phyloP scores from a whole-genome alignment of 2,797 vertebrate genomes.

The Rhynchotus rufescens region DNA sequence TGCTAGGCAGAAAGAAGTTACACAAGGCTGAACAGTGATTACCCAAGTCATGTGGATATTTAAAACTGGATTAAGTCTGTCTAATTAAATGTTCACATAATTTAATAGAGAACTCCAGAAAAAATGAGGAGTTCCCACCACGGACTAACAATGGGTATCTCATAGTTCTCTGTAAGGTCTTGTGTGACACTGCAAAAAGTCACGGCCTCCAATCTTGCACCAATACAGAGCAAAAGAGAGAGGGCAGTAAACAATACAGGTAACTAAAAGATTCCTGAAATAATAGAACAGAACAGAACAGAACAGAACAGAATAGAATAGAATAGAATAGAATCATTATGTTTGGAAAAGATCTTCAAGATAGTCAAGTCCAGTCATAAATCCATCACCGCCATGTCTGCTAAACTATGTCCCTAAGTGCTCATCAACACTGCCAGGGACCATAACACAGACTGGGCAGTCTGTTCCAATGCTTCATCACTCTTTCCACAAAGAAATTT shows the following conservation, averaged over 20 bases:
- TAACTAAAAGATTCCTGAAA: neutral
- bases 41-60: neutral
- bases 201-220: neutral
- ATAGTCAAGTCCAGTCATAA: no score
- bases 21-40: neutral
- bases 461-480: no score
- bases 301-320: no score
- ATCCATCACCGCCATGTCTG: no score
- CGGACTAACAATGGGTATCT: neutral
- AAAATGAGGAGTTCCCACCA: neutral
- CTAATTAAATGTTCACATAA: slow-evolving; percentile 26
- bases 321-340: no score
- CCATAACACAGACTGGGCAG: no score
- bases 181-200: neutral
- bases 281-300: neutral
- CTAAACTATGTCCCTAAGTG: no score
- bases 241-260: neutral
- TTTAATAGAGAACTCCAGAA: slow-evolving; percentile 3
- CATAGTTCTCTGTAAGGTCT: neutral
- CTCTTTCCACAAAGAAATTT: no score
- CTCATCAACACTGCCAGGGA: no score
- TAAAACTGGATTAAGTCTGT: slow-evolving; percentile 30
- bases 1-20: neutral
- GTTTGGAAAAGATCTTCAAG: no score
- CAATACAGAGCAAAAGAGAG: neutral